Conservation (phyloP, 2,113 vertebrate species). For the Dicaeum eximium region DNA sequence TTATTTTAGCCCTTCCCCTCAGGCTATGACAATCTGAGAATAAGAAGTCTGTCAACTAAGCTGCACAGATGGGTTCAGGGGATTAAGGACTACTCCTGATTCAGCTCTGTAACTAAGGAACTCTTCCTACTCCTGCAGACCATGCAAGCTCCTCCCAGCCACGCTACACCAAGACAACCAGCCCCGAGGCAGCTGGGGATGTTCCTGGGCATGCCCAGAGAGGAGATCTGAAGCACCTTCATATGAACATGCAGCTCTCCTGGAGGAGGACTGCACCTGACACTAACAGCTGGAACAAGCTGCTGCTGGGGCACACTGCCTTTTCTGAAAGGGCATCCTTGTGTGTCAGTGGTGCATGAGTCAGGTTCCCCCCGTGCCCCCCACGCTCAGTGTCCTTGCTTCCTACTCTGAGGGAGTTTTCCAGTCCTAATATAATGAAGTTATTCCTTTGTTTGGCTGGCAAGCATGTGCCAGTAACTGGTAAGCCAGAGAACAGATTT, state of each 20-base stretch:
- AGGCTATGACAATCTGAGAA: not conserved
- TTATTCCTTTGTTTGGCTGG: not conserved
- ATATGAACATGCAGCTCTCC: rapidly evolving
- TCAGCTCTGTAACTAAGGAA: not conserved
- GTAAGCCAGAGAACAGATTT: not conserved
- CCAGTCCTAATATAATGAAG: not conserved
- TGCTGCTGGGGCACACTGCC: not conserved
- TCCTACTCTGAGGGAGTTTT: not conserved
- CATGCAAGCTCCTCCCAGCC: rapidly evolving
- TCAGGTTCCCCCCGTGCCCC: rapidly evolving
- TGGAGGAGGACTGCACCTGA: not conserved
- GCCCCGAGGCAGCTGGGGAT: rapidly evolving
- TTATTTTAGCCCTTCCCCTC: not conserved
- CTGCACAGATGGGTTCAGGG: not conserved
- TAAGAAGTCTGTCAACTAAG: not conserved
- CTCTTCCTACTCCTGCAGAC: not conserved
- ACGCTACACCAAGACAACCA: rapidly evolving
- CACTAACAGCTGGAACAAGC: not conserved
- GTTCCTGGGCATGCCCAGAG: not conserved
- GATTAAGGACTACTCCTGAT: not conserved
- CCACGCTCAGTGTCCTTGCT: not conserved
- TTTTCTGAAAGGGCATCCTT: not conserved
- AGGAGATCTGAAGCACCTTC: not conserved
- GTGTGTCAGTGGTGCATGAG: not conserved
- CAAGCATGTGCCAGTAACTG: not conserved